A percentile compares a stretch with the other conserved stretches of the same genome.
These are phyloP conservation scores for Penaeus japonicus DNA, from an alignment of 1,140 invertebrate genomes.

Conservation along the genomic window DNA sequence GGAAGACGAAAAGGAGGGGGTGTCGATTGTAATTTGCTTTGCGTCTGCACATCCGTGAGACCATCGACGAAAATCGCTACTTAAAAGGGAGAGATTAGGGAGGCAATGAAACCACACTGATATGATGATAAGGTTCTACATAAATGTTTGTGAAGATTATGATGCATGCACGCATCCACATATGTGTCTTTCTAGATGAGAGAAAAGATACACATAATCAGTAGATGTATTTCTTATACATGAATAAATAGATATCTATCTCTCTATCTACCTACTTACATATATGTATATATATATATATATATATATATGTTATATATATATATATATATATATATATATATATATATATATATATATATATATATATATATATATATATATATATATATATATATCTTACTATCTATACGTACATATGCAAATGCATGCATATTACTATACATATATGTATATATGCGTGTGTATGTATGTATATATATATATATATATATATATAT, in stretches of 20 bases:
- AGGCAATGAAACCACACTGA: no score
- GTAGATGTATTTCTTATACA: no score
- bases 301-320: neutral
- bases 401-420: neutral
- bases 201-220: no score
- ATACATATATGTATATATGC: slow-evolving; percentile 2
- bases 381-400: slow-evolving; percentile 19
- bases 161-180: no score
- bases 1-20: no score
- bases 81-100: no score
- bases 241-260: neutral
- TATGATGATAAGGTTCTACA: no score
- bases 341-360: slow-evolving; percentile 9
- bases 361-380: slow-evolving; percentile 34
- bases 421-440: neutral
- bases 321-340: neutral
- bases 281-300: neutral
- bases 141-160: no score
- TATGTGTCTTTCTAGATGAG: no score
- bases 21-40: no score
- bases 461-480: neutral
- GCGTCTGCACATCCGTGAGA: no score
- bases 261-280: neutral
- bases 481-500: slow-evolving; percentile 22
- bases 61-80: no score